Evolutionary conservation across 2,797 vertebrate species (phyloP).

Genomic region (Merluccius polli): DNA sequence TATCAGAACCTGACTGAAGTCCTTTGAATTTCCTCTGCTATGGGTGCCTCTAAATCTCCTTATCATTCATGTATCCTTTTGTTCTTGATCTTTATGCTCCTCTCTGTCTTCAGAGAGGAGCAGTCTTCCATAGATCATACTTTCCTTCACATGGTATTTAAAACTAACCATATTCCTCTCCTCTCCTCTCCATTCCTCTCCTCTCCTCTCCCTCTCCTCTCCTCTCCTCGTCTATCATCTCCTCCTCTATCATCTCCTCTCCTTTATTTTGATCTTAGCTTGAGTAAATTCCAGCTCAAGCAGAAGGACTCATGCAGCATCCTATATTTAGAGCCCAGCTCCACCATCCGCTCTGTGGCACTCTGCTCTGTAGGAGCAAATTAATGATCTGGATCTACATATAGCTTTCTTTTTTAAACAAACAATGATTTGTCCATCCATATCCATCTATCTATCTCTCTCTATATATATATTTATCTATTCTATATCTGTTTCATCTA

Average conservation of each 20-base stretch:
- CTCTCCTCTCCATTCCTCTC: neutral
- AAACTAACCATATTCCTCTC: neutral
- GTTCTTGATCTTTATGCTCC: neutral
- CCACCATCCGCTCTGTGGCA: constrained; percentile 50
- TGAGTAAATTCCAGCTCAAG: constrained; percentile 65
- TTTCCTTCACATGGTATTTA: neutral
- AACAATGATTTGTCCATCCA: constrained; percentile 26
- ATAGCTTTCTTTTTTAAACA: neutral
- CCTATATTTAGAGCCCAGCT: constrained; percentile 69
- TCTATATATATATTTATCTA: neutral
- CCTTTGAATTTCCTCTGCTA: neutral
- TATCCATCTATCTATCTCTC: constrained; percentile 12
- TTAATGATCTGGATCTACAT: constrained; percentile 36
- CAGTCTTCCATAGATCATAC: neutral
- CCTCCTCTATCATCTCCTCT: neutral
- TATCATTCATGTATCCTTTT: neutral
- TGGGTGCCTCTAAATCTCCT: neutral
- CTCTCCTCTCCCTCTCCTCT: constrained; percentile 5
- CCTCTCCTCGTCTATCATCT: constrained; percentile 12
- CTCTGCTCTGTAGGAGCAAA: constrained; percentile 25
- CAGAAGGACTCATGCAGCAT: constrained; percentile 61
- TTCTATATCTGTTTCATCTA: neutral
- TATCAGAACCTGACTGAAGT: constrained; percentile 2
- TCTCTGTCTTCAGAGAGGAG: no score
- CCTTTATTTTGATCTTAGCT: constrained; percentile 36